Conservation (phyloP, 1,140 invertebrate genomes). For the Neuroterus valhalla region DNA sequence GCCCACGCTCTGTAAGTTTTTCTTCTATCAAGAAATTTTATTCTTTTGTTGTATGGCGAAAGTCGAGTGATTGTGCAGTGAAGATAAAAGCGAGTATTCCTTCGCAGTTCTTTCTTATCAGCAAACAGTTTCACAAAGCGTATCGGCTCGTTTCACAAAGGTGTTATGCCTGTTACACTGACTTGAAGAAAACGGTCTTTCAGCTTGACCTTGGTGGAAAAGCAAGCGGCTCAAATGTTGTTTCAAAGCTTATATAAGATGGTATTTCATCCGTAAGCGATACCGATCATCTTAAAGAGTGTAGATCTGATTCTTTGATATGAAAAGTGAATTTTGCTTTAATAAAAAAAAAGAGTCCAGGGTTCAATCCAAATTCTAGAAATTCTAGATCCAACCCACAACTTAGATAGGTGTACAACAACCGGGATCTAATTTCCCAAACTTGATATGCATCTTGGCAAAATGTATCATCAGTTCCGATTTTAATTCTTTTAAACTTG, state of each 20-base stretch:
- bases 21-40: neutral
- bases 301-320: neutral
- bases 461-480: neutral
- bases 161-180: neutral
- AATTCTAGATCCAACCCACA: neutral
- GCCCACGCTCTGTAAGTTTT: slow-evolving; percentile 59
- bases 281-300: too few relatives aligned
- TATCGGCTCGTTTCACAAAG: neutral
- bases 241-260: neutral
- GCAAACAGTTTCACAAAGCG: neutral
- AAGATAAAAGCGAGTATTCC: neutral
- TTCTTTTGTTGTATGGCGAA: slow-evolving; percentile 2
- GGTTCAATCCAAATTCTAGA: neutral
- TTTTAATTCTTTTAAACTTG: neutral
- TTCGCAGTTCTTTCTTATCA: neutral
- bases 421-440: too few relatives aligned
- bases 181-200: neutral
- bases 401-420: too few relatives aligned
- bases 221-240: neutral
- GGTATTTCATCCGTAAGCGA: too few relatives aligned
- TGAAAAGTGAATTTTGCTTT: neutral
- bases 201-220: neutral
- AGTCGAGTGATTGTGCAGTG: neutral
- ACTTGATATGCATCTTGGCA: neutral
- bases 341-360: neutral